Percentiles rank a stretch among this genome's conserved stretches.
These are phyloP conservation scores for Distichodus sexfasciatus DNA, from an alignment of 2,797 vertebrate species.

Conservation along the genomic window DNA sequence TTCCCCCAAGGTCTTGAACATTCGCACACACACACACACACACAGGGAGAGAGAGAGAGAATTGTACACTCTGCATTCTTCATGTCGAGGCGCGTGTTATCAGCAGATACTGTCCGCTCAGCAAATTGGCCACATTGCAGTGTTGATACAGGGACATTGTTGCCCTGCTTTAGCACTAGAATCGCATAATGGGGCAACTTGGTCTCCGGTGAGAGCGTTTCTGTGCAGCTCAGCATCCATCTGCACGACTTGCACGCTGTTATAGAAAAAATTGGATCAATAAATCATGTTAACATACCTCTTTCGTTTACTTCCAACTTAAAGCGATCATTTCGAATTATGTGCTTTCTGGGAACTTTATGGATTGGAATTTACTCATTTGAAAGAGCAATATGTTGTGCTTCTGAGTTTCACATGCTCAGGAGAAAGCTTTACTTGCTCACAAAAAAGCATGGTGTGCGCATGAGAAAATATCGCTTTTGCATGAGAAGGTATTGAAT, in stretches of 20 bases:
- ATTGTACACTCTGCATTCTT: slow-evolving; percentile 41
- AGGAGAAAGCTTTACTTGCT: too few relatives aligned
- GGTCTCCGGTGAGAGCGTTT: slow-evolving; percentile 59
- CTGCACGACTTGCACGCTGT: slow-evolving; percentile 67
- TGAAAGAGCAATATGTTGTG: too few relatives aligned
- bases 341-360: too few relatives aligned
- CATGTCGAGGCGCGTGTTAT: slow-evolving; percentile 55
- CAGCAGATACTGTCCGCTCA: slow-evolving; percentile 71
- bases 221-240: slow-evolving; percentile 59
- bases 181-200: slow-evolving; percentile 50
- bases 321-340: too few relatives aligned
- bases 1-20: slow-evolving; percentile 44
- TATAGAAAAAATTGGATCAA: too few relatives aligned
- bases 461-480: too few relatives aligned
- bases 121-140: slow-evolving; percentile 64
- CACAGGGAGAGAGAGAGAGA: slow-evolving; percentile 6
- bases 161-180: slow-evolving; percentile 64
- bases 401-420: too few relatives aligned
- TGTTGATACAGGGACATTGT: slow-evolving; percentile 70
- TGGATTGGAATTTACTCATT: too few relatives aligned
- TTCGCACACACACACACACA: slow-evolving; percentile 18
- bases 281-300: too few relatives aligned
- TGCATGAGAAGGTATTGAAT: too few relatives aligned
- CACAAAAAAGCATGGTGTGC: too few relatives aligned
- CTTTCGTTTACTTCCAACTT: too few relatives aligned